Evolutionary conservation across 2,797 vertebrate genomes (phyloP), one percentile per base, ranked within the genome.

Genomic region (Phoebastria nigripes): DNA sequence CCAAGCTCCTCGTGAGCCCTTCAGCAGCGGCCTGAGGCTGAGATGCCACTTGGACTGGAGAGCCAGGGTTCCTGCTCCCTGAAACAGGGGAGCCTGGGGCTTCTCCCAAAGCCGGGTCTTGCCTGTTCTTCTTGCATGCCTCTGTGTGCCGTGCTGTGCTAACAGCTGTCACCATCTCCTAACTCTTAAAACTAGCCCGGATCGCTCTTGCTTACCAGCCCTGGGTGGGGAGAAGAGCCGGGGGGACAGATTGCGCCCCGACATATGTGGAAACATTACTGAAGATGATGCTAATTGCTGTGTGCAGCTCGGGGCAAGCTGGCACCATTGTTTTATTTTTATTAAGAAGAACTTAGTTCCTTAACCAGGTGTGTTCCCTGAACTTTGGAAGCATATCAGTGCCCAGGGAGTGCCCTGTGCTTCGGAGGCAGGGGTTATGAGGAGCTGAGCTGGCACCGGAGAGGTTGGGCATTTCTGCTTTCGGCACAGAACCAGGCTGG

Each of bases 71-170:
- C 26, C 47, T 73, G 81, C 73, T 87, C 46, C 59, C 65, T 7
- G 3, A 70, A 84, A 55, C 0, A 0, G 42, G 49, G 54, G 83
- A 73, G 56, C 39, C 39, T 0, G 4, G 65, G 85, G 67, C 63
- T 91, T 94, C 73, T 55, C 2, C 14, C 4, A n/a, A 22, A 1
- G 47, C n/a, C 1, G 3, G 71, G 51, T 76, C 84, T 92, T 94
- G 80, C 79, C 79, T 83, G 61, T 65, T 88, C 77, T 58, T 93
- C 70, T 91, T 92, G 93, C 96, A 96, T 96, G 95, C n/a, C 80
- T 84, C 70, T 74, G 87, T 86, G 95, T 96, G 95, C 86, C 6
- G 20, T 95, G 91, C 93, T 87, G 90, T 89, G 83, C 90, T 96
- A 95, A 96, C 90, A 87, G 90, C 92, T 72, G 31, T 85, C 82